Evolutionary conservation across 2,888 invertebrate species (phyloP), one percentile per base, ranked within the genome.

Genomic region (Opisthograptis luteolata): DNA sequence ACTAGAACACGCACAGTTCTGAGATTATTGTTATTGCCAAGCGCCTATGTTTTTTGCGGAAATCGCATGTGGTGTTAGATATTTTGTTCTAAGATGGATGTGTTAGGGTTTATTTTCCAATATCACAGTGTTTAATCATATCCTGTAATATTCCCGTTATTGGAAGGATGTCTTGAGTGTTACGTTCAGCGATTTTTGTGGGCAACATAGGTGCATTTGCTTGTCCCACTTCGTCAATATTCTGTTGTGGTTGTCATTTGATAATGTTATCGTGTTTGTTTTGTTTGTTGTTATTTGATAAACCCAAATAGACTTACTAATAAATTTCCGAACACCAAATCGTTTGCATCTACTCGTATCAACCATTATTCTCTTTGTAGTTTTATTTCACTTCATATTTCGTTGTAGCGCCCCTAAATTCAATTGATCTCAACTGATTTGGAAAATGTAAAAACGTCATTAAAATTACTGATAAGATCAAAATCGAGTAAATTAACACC

Each of bases 1-100:
- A 63, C 70, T 63, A 63, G 69, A 65, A 60, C 67, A 71, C 69
- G 69, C 59, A 70, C 69, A 64, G 70, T 70, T 70, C 53, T 70
- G 68, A 70, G 70, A 59, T 62, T 60, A 65, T 63, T 67, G 72
- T 71, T 69, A 71, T 68, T 60, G 53, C 24, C 19, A 19, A 20
- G 37, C 37, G 50, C n/a, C n/a, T 35, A 20, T 30, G 42, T 50
- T 44, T 58, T 56, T 55, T 45, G 47, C 48, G 37, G 37, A 53
- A 58, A 51, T 55, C 31, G 9, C 30, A 31, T 14, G 27, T 7
- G 8, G 12, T 7, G 37, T 27, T 27, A 4, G 9, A 49, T 22
- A 30, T 39, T 34, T 1, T 22, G 0, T 27, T 13, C 15, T 51
- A 6, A 13, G 2, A 0, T 25, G 0, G 7, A 1, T 19, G 30